Evolutionary conservation across 2,888 invertebrate species (phyloP).

Genomic region (Plagodis dolabraria): DNA sequence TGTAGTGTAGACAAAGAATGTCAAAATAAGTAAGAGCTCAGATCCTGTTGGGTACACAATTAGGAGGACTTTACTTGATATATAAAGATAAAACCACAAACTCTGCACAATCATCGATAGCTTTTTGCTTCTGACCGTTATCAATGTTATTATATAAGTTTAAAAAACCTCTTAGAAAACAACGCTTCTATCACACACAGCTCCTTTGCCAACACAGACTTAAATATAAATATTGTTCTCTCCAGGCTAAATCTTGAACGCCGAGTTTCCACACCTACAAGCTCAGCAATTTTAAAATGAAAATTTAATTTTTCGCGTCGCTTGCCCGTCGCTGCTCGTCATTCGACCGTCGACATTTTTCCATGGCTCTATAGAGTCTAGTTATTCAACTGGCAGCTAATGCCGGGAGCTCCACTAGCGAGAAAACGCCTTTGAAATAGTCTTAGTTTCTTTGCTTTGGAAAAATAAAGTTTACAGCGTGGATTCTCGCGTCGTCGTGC

Average conservation of each 20-base stretch:
- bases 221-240: conserved; percentile 1
- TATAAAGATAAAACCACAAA: too few relatives aligned
- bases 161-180: too few relatives aligned
- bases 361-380: conserved; percentile 38
- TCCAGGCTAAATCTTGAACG: background rate
- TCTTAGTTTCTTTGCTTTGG: conserved; percentile 28
- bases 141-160: too few relatives aligned
- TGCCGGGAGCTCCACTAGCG: conserved; percentile 50
- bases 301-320: conserved; percentile 19
- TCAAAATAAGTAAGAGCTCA: too few relatives aligned
- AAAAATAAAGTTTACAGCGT: conserved; percentile 24
- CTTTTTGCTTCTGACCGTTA: too few relatives aligned
- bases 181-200: too few relatives aligned
- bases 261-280: background rate
- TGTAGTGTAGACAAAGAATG: too few relatives aligned
- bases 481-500: conserved; percentile 11
- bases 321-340: conserved; percentile 13
- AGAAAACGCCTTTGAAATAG: conserved; percentile 45
- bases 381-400: conserved; percentile 50
- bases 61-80: too few relatives aligned
- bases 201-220: background rate
- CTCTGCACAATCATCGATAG: too few relatives aligned
- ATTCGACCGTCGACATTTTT: conserved; percentile 16
- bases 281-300: conserved; percentile 12
- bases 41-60: too few relatives aligned